Evolutionary conservation across 2,888 invertebrate species (phyloP), one percentile per base, ranked within the genome.

Genomic region (Tenthredo amoena): DNA sequence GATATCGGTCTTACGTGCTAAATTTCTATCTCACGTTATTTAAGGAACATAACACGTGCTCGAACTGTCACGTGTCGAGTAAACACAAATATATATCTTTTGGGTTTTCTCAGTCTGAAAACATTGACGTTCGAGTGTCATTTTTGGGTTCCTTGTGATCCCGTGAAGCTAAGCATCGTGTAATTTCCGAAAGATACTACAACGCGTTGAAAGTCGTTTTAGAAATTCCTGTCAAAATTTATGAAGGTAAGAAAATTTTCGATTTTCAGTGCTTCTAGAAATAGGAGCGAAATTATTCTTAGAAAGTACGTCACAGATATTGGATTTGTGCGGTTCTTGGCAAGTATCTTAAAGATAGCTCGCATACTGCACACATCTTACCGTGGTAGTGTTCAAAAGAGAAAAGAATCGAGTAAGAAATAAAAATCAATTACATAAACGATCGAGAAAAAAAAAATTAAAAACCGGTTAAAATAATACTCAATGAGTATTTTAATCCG

Each of bases 1-100:
- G 4, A 1, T 2, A 43, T 68, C 68, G 34, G 68, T 7, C 18
- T 68, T 34, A n/a, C 2, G 9, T 15, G 62, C 21, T 81, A 81
- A 18, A 62, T 81, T 79, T 62, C 2, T 7, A n/a, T 62, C 12
- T 18, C 4, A 37, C 15, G 81, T 81, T 62, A 81, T 81, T 81
- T 62, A 21, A 15, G 40, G 37, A 62, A 31, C 21, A 62, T 10
- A 81, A 81, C 81, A 81, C 81, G 81, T 62, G 81, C 21, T 81
- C 62, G 37, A 34, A 81, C 81, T 62, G 81, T 40, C 81, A 58
- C 62, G 40, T 81, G 81, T 62, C 26, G 26, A 62, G 81, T 62
- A 81, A 40, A 40, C 62, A 81, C 2, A 77, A 10, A 21, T 31
- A 31, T 62, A 10, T 40, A 58, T 26, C 47, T 62, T n/a, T 21